These are phyloP conservation scores for Gonioctena quinquepunctata DNA, from an alignment of 1,140 invertebrate genomes.

Conservation along the genomic window DNA sequence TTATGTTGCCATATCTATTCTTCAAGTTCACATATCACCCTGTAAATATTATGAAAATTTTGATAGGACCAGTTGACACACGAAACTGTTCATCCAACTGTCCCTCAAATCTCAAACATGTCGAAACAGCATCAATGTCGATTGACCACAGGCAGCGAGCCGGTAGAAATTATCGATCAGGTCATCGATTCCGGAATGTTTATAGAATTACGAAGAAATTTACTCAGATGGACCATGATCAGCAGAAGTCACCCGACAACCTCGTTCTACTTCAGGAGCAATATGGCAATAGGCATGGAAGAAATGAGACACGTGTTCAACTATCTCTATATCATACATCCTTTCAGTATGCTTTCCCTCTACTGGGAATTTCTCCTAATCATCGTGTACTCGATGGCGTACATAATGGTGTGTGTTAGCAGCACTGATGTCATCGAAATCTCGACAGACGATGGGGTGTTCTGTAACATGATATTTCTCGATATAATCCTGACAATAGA, in stretches of 20 bases:
- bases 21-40: no score
- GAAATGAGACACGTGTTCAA: conserved; percentile 20
- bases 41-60: no score
- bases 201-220: conserved; percentile 26
- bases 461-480: no score
- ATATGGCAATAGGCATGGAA: conserved; percentile 26
- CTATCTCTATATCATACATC: conserved; percentile 25
- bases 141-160: neutral
- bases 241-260: conserved; percentile 28
- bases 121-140: neutral
- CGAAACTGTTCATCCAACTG: neutral
- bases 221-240: conserved; percentile 25
- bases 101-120: neutral
- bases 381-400: neutral
- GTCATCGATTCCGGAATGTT: conserved; percentile 30
- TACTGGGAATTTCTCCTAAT: neutral
- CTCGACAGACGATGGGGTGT: no score
- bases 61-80: no score
- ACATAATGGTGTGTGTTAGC: neutral
- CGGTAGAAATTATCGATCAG: neutral
- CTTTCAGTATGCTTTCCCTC: conserved; percentile 21
- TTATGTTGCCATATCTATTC: no score
- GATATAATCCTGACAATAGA: neutral
- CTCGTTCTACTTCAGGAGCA: conserved; percentile 26
- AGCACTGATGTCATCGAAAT: neutral